Conservation (phyloP, 2,113 vertebrate genomes). For the Rhinoderma darwinii region DNA sequence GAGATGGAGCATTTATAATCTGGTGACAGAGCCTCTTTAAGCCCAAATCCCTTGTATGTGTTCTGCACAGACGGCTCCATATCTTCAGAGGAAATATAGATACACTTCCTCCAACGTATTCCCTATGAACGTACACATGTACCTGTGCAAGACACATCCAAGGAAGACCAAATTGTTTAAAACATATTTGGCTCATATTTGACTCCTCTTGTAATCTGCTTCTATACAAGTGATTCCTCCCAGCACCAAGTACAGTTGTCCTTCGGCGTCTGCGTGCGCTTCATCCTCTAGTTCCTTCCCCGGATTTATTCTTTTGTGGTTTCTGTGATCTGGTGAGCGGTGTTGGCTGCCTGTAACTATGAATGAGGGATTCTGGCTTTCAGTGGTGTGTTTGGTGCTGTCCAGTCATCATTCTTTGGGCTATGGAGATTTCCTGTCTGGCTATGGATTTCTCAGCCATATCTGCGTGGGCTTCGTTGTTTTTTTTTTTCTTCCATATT, state of each 20-base stretch:
- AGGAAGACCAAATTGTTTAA: background rate
- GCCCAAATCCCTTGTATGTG: too few relatives aligned
- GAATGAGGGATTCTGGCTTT: conserved; percentile 16
- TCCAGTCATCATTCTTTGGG: conserved; percentile 11
- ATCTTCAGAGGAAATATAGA: too few relatives aligned
- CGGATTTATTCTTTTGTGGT: conserved; percentile 24
- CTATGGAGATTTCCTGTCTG: conserved; percentile 34
- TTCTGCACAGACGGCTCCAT: too few relatives aligned
- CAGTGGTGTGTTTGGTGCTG: background rate
- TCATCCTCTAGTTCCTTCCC: background rate
- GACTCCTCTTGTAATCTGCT: background rate
- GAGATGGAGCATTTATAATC: too few relatives aligned
- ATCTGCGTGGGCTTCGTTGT: background rate
- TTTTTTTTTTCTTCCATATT: background rate
- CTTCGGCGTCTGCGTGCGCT: background rate
- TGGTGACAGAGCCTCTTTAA: too few relatives aligned
- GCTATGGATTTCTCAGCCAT: background rate
- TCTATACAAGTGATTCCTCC: background rate
- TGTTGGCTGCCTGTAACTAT: background rate
- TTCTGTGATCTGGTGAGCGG: background rate
- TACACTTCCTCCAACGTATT: too few relatives aligned
- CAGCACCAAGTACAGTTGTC: background rate
- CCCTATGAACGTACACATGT: too few relatives aligned
- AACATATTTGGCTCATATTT: too few relatives aligned
- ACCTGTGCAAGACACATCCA: too few relatives aligned